phyloP scores from a whole-genome alignment of 2,888 invertebrate species.

The Cyclophora punctaria region DNA sequence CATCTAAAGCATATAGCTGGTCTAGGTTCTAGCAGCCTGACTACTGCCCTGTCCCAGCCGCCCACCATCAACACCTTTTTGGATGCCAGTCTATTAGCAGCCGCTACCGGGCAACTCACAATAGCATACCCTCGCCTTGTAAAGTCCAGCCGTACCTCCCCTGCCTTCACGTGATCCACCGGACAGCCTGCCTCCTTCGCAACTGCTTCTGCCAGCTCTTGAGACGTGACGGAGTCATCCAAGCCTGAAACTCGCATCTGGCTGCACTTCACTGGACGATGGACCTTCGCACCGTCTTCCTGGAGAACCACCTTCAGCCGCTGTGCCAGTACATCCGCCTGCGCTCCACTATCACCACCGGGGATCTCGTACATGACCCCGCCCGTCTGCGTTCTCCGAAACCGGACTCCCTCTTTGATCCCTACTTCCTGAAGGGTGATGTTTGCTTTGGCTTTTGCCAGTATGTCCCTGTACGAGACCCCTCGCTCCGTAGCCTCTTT shows the following conservation, averaged over 20 bases:
- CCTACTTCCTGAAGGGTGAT: conserved; percentile 2
- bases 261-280: conserved; percentile 7
- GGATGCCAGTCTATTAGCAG: neutral
- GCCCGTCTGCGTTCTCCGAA: conserved; percentile 4
- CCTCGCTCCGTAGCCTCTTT: conserved; percentile 8
- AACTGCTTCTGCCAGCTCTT: conserved; percentile 6
- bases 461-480: neutral
- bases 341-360: neutral
- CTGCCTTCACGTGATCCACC: neutral
- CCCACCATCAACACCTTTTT: conserved; percentile 5
- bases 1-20: conserved; percentile 14
- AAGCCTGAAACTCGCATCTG: conserved; percentile 12
- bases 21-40: conserved; percentile 5
- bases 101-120: conserved; percentile 4
- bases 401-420: neutral
- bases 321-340: conserved; percentile 9
- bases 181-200: conserved; percentile 5
- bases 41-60: conserved; percentile 13
- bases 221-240: conserved; percentile 11
- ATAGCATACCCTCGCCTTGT: neutral
- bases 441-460: conserved; percentile 2
- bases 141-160: neutral
- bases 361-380: conserved; percentile 10
- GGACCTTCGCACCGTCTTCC: neutral
- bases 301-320: conserved; percentile 4